Evolutionary conservation across 2,888 invertebrate species (phyloP).

Genomic region (Trachelus tabidus): DNA sequence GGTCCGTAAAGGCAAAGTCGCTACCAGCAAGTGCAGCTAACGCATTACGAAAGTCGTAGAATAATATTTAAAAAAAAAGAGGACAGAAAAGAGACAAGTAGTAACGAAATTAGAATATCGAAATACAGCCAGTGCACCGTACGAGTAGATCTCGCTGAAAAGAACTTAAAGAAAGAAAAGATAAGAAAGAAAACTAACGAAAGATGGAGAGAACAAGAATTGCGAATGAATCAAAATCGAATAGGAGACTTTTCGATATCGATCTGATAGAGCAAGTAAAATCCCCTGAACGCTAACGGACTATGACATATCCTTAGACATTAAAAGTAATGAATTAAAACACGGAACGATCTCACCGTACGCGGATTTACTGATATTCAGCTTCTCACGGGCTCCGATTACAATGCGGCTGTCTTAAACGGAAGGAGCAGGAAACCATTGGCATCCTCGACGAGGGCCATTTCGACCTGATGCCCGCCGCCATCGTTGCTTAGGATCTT

Average conservation of each 20-base stretch:
- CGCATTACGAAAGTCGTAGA: background rate
- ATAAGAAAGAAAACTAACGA: slow-evolving; percentile 23
- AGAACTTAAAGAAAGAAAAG: slow-evolving; percentile 13
- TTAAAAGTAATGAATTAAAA: slow-evolving; percentile 26
- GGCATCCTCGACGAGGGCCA: background rate
- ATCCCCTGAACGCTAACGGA: slow-evolving; percentile 26
- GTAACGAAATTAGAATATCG: background rate
- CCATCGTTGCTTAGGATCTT: background rate
- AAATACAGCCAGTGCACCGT: background rate
- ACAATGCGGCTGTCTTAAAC: background rate
- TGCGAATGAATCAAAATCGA: slow-evolving; percentile 11
- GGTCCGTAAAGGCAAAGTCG: background rate
- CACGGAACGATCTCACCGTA: slow-evolving; percentile 11
- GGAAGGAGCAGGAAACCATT: background rate
- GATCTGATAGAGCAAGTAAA: slow-evolving; percentile 29
- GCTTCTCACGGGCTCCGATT: background rate
- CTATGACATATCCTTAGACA: slow-evolving; percentile 24
- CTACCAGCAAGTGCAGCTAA: background rate
- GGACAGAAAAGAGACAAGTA: background rate
- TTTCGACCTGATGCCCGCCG: background rate
- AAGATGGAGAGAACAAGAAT: slow-evolving; percentile 16
- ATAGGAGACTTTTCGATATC: slow-evolving; percentile 24
- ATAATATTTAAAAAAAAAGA: background rate
- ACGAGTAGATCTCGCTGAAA: background rate
- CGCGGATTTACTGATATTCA: background rate